Conservation (phyloP, 2,113 vertebrate genomes). For the Maccullochella peelii region DNA sequence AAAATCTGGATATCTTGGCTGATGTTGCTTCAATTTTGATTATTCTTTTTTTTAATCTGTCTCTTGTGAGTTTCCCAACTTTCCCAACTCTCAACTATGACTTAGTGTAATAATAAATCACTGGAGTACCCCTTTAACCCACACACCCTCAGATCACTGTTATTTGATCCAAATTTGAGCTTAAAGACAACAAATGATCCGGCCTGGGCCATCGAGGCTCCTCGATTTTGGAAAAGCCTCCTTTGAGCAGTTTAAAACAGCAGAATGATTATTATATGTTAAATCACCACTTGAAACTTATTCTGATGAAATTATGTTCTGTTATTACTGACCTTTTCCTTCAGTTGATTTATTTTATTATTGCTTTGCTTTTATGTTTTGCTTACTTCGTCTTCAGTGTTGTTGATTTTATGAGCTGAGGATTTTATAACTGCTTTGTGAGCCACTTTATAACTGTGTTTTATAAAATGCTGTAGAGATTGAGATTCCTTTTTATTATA, state of each 20-base stretch:
- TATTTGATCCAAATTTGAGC: background rate
- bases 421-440: constrained; percentile 29
- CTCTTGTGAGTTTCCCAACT: background rate
- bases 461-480: constrained; percentile 13
- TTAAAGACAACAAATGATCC: background rate
- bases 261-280: constrained; percentile 6
- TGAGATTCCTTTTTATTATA: constrained; percentile 27
- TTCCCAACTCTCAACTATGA: no score
- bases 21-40: background rate
- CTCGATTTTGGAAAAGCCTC: background rate
- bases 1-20: background rate
- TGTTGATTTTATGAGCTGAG: constrained; percentile 34
- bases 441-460: constrained; percentile 22
- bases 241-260: constrained; percentile 5
- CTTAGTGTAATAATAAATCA: background rate
- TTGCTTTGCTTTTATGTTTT: constrained; percentile 42
- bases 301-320: constrained; percentile 2
- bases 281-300: constrained; percentile 4
- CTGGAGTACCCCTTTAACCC: background rate
- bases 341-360: background rate
- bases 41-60: background rate
- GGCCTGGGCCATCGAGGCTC: background rate
- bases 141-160: background rate
- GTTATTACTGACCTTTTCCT: constrained; percentile 16
- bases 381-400: background rate